These are phyloP conservation scores for Formicarius rufipectus DNA, from an alignment of 2,113 vertebrate genomes.

Conservation along the genomic window DNA sequence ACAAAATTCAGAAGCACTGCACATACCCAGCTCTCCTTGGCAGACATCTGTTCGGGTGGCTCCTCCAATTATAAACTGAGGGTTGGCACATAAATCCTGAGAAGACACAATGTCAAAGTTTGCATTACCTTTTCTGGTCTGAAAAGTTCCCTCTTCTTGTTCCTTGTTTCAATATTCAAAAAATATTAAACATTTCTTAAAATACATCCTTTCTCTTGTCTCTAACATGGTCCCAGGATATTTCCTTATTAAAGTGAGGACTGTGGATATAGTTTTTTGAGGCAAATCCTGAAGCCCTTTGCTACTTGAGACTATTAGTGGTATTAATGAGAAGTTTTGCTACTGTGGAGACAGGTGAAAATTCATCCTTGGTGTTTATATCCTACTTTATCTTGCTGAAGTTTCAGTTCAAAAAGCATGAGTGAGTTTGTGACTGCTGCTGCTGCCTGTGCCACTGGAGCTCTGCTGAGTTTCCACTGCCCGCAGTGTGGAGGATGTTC, in stretches of 20 bases:
- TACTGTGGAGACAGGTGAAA: background rate
- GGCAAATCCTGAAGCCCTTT: background rate
- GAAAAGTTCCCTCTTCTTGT: background rate
- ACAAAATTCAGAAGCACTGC: background rate
- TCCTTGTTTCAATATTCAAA: background rate
- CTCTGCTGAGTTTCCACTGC: background rate
- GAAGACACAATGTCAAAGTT: background rate
- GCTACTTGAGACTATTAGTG: background rate
- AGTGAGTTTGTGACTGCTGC: background rate
- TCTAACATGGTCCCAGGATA: rapidly evolving
- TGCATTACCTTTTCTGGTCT: background rate
- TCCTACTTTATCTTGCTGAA: background rate
- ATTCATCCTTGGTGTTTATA: rapidly evolving
- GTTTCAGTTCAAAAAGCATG: background rate
- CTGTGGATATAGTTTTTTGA: background rate
- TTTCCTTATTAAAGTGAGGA: background rate
- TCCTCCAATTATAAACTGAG: conserved; percentile 86
- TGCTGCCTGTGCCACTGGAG: background rate
- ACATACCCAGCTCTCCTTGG: conserved; percentile 86
- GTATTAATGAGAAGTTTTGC: background rate
- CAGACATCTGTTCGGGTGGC: conserved; percentile 87
- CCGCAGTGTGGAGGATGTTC: background rate
- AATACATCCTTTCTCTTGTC: background rate
- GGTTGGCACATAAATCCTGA: conserved; percentile 84
- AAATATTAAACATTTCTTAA: background rate